Evolutionary conservation across 2,797 vertebrate species (phyloP).

Genomic region (Monodelphis domestica): DNA sequence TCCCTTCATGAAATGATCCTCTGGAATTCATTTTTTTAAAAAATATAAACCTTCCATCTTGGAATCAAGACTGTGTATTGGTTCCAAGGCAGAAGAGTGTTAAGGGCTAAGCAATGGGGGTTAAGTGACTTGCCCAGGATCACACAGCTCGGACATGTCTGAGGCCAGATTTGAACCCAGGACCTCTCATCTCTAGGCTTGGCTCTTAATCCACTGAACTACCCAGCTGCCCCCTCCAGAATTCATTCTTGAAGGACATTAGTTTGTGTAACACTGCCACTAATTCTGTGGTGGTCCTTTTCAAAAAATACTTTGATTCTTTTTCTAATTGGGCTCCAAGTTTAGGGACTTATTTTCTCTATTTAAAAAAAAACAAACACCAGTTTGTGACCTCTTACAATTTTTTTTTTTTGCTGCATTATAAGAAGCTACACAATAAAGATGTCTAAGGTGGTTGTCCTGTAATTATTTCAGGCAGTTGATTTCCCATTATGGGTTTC

Average conservation of each 20-base stretch:
- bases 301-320: slow-evolving; percentile 75
- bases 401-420: slow-evolving; percentile 84
- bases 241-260: slow-evolving; percentile 32
- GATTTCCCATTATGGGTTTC: slow-evolving; percentile 44
- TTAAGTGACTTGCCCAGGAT: too few relatives aligned
- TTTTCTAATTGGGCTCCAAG: slow-evolving; percentile 72
- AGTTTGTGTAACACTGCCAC: slow-evolving; percentile 63
- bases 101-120: too few relatives aligned
- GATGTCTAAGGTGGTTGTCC: slow-evolving; percentile 82
- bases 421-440: slow-evolving; percentile 81
- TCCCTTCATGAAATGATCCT: slow-evolving; percentile 20
- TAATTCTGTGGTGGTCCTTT: slow-evolving; percentile 73
- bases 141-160: too few relatives aligned
- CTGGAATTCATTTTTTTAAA: not conserved
- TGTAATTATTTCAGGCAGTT: slow-evolving; percentile 37
- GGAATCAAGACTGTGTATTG: too few relatives aligned
- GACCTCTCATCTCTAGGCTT: too few relatives aligned
- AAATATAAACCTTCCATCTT: too few relatives aligned
- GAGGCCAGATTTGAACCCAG: too few relatives aligned
- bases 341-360: slow-evolving; percentile 74
- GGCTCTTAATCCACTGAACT: too few relatives aligned
- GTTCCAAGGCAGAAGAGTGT: too few relatives aligned
- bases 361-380: slow-evolving; percentile 76
- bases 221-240: too few relatives aligned
- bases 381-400: slow-evolving; percentile 83